Percentiles rank a stretch among this genome's conserved stretches.
These are phyloP conservation scores for Prinia subflava DNA, from an alignment of 2,113 vertebrate species.

Conservation along the genomic window DNA sequence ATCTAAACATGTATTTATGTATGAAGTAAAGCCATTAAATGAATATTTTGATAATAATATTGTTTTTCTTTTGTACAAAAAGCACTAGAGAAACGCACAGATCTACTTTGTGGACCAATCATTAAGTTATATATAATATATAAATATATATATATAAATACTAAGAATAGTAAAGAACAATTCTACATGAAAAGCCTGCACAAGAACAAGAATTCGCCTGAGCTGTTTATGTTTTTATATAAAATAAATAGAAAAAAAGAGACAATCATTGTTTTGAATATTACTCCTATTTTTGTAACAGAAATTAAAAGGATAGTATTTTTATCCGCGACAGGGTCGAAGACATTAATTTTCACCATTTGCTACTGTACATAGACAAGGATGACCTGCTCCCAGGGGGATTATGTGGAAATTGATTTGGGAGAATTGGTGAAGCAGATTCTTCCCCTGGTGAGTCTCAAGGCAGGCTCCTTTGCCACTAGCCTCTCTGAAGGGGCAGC, in stretches of 20 bases:
- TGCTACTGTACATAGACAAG: constrained; percentile 91
- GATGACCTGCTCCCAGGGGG: constrained; percentile 86
- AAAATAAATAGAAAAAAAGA: constrained; percentile 90
- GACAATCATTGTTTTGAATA: constrained; percentile 97
- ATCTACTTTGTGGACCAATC: constrained; percentile 93
- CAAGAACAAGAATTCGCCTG: constrained; percentile 85
- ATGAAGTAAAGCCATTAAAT: constrained; percentile 99
- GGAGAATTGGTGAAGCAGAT: constrained; percentile 83
- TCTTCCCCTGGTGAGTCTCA: constrained; percentile 79
- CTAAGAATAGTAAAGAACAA: constrained; percentile 75
- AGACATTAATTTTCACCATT: constrained; percentile 88
- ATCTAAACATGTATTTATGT: constrained; percentile 98
- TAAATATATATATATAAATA: constrained; percentile 85
- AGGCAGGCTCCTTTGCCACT: constrained; percentile 73
- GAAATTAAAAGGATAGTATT: constrained; percentile 96
- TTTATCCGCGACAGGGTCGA: constrained; percentile 93
- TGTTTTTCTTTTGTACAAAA: constrained; percentile 95
- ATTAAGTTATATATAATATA: constrained; percentile 83
- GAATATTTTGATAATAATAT: constrained; percentile 99
- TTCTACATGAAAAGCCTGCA: constrained; percentile 79
- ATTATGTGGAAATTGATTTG: constrained; percentile 82
- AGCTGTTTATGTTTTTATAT: constrained; percentile 95
- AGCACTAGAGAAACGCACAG: constrained; percentile 93
- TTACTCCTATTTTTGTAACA: constrained; percentile 94
- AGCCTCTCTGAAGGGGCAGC: constrained; percentile 60